phyloP scores from a whole-genome alignment of 2,113 vertebrate species.

The Tupaia chinensis region DNA sequence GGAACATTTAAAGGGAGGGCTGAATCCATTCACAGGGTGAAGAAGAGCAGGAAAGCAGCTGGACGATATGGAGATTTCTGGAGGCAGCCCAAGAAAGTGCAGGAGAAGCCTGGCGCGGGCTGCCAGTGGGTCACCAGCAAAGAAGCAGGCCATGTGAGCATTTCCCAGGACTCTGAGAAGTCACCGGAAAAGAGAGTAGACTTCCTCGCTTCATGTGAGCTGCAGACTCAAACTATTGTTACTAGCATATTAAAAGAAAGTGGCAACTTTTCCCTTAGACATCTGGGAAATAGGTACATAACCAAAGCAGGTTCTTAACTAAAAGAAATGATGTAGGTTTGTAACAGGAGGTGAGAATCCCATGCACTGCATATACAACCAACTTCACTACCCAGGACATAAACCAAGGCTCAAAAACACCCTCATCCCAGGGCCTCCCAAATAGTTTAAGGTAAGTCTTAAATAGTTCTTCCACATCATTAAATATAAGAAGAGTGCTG shows the following conservation, averaged over 20 bases:
- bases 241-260: background rate
- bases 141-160: background rate
- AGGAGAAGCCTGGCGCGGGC: background rate
- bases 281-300: background rate
- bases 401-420: background rate
- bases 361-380: background rate
- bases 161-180: background rate
- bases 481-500: background rate
- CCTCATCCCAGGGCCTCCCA: background rate
- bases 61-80: background rate
- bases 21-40: background rate
- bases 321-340: background rate
- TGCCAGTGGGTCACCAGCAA: background rate
- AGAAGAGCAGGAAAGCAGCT: background rate
- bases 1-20: background rate
- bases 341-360: background rate
- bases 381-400: background rate
- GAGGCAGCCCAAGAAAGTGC: background rate
- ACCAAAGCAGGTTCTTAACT: background rate
- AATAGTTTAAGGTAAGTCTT: background rate
- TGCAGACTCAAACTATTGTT: background rate
- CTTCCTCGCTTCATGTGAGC: background rate
- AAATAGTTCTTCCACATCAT: background rate
- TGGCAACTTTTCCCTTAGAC: background rate
- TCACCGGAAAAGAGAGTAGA: background rate